Percentiles rank a stretch among this genome's conserved stretches.
phyloP scores from a whole-genome alignment of 2,797 vertebrate species.

The Astyanax mexicanus region DNA sequence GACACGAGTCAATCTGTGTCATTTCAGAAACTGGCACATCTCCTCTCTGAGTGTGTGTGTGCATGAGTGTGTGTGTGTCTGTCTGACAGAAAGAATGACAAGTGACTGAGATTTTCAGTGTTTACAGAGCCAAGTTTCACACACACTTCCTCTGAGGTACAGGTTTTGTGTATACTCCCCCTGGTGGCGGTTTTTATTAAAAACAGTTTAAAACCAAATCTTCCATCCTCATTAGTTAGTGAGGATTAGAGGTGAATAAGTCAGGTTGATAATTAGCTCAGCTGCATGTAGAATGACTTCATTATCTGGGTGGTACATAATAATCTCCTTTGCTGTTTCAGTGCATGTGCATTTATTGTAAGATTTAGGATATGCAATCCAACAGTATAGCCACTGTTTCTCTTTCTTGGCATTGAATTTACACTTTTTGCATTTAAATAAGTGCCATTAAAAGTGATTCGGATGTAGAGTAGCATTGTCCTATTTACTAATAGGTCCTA shows the following conservation, averaged over 20 bases:
- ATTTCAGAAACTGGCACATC: constrained; percentile 7
- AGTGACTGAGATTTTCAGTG: not conserved
- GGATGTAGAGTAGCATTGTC: no score
- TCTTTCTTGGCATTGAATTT: no score
- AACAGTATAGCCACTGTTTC: no score
- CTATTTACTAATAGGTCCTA: no score
- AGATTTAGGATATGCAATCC: no score
- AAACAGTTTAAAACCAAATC: not conserved
- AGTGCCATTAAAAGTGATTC: no score
- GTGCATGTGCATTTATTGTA: no score
- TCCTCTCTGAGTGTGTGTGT: not conserved
- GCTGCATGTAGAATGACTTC: no score
- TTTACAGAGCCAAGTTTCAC: not conserved
- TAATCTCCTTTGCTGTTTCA: no score
- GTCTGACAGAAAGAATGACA: constrained; percentile 8
- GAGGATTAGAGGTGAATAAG: not conserved
- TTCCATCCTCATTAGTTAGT: not conserved
- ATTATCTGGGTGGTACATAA: no score
- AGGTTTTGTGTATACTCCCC: constrained; percentile 18
- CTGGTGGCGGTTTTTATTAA: constrained; percentile 34
- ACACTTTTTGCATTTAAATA: no score
- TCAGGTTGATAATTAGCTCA: no score
- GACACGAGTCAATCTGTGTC: constrained; percentile 21
- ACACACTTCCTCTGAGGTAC: not conserved
- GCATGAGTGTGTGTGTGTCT: constrained; percentile 2